Percentiles rank a stretch among this genome's conserved stretches.
Evolutionary conservation across 1,140 invertebrate species (phyloP).

Genomic region (Aphelinus atriplicis): DNA sequence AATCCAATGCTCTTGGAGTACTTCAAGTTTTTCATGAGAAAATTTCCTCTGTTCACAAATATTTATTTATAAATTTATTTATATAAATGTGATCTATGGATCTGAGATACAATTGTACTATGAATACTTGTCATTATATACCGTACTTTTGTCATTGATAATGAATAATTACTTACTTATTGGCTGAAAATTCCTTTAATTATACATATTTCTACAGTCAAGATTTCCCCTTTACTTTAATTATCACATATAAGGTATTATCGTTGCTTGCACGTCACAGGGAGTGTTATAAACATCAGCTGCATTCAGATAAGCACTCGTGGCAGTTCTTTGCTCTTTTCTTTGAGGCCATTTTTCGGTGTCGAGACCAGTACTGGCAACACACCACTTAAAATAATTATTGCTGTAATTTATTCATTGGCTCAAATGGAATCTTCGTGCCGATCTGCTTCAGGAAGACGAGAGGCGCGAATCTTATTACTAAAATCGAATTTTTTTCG

Average conservation of each 20-base stretch:
- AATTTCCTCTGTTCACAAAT: constrained; percentile 14
- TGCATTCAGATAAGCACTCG: constrained; percentile 20
- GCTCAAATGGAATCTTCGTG: constrained; percentile 23
- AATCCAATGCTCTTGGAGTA: no score
- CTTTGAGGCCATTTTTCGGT: no score
- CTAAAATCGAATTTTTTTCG: neutral
- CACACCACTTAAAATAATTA: constrained; percentile 46
- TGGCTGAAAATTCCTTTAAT: constrained; percentile 12
- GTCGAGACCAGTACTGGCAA: no score
- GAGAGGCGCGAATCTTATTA: constrained; percentile 22
- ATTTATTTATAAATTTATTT: neutral
- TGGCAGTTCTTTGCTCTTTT: no score
- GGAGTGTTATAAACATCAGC: constrained; percentile 18
- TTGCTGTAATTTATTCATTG: constrained; percentile 40
- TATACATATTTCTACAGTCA: constrained; percentile 35
- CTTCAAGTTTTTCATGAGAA: no score
- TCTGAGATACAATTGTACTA: constrained; percentile 3
- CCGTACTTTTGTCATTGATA: constrained; percentile 4
- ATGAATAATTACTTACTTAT: constrained; percentile 11
- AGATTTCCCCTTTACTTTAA: constrained; percentile 39
- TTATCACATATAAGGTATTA: constrained; percentile 55
- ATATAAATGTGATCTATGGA: constrained; percentile 31
- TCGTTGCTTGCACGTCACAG: constrained; percentile 40
- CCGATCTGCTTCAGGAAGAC: constrained; percentile 8
- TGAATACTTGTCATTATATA: constrained; percentile 15